Percentiles rank a stretch among this genome's conserved stretches.
Evolutionary conservation across 2,113 vertebrate species (phyloP).

Genomic region (Lycocorax pyrrhopterus): DNA sequence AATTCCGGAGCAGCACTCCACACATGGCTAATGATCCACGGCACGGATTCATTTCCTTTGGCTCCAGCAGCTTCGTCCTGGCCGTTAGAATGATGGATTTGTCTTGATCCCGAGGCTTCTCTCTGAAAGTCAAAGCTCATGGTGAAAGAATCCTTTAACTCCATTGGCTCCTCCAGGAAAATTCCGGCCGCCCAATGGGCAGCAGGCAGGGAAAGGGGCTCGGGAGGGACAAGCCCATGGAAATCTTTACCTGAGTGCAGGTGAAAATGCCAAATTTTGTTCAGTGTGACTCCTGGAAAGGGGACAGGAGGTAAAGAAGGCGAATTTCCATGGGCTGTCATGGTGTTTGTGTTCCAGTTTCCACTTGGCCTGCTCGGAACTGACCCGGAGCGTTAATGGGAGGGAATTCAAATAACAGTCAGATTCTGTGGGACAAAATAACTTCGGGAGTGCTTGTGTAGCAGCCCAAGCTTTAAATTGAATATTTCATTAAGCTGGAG

Average conservation of each 20-base stretch:
- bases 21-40: slow-evolving; percentile 58
- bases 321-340: not conserved
- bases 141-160: not conserved
- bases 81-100: slow-evolving; percentile 45
- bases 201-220: not conserved
- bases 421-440: not conserved
- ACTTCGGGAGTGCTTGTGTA: not conserved
- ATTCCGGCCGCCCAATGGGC: not conserved
- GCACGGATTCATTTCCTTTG: slow-evolving; percentile 41
- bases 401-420: not conserved
- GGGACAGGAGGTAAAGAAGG: not conserved
- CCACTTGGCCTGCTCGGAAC: not conserved
- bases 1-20: slow-evolving; percentile 26
- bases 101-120: not conserved
- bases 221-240: accelerated
- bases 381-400: not conserved
- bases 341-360: not conserved
- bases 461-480: not conserved
- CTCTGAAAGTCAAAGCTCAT: slow-evolving; percentile 52
- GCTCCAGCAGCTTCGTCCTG: slow-evolving; percentile 5
- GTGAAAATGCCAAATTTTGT: not conserved
- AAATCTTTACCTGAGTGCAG: not conserved
- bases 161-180: not conserved
- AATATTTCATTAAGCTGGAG: not conserved
- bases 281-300: not conserved